phyloP scores from a whole-genome alignment of 30 jellyfish, hydroid and myxozoan species.

The Turritopsis rubra region DNA sequence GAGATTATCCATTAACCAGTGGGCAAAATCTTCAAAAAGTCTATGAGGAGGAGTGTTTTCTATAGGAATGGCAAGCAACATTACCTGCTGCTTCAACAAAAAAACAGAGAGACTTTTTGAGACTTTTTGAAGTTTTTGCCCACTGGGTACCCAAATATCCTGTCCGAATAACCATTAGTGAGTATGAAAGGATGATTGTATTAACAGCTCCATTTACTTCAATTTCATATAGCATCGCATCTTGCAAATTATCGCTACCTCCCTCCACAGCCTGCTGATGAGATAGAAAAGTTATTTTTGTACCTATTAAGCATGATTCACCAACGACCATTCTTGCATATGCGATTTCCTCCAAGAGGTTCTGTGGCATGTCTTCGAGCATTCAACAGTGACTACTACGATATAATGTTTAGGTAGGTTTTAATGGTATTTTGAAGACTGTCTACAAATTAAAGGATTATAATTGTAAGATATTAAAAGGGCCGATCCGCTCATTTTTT shows the following conservation, averaged over 20 bases:
- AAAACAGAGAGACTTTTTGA: too few relatives aligned
- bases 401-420: slow-evolving; percentile 58
- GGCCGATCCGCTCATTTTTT: too few relatives aligned
- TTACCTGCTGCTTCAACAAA: too few relatives aligned
- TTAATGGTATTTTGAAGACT: too few relatives aligned
- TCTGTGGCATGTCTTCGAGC: slow-evolving; percentile 79
- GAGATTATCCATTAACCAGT: not conserved
- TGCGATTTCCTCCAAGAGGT: slow-evolving; percentile 81
- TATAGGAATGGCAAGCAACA: too few relatives aligned
- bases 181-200: not conserved
- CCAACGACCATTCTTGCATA: slow-evolving; percentile 57
- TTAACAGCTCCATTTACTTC: not conserved
- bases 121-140: too few relatives aligned
- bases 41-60: too few relatives aligned
- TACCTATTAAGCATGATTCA: slow-evolving; percentile 60
- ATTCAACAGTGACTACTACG: slow-evolving; percentile 25
- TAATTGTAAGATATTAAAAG: too few relatives aligned
- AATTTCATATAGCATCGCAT: slow-evolving; percentile 26
- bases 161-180: too few relatives aligned
- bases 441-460: too few relatives aligned
- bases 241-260: slow-evolving; percentile 41
- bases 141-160: too few relatives aligned
- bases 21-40: too few relatives aligned
- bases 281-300: slow-evolving; percentile 35
- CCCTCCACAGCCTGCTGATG: slow-evolving; percentile 46